Conservation (phyloP, 2,888 invertebrate species). For the Agrotis exclamationis region DNA sequence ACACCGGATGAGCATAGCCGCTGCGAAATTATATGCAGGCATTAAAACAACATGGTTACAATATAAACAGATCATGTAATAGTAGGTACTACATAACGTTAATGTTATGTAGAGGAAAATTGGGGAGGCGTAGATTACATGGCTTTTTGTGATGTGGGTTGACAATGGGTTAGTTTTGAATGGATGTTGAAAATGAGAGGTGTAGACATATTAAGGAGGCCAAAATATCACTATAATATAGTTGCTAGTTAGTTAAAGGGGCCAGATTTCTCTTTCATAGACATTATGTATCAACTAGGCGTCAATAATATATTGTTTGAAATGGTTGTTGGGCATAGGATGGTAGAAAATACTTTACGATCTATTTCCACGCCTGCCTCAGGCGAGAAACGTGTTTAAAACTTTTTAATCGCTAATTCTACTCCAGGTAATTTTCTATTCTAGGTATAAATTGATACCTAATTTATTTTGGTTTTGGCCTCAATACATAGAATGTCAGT, state of each 20-base stretch:
- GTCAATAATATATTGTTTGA: no score
- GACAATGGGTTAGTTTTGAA: conserved; percentile 1
- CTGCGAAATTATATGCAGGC: conserved; percentile 59
- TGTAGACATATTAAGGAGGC: neutral
- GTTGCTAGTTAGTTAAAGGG: no score
- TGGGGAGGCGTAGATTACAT: conserved; percentile 32
- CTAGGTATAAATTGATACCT: neutral
- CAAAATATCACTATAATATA: neutral
- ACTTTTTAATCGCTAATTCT: neutral
- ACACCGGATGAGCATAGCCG: conserved; percentile 61
- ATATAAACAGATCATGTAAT: conserved; percentile 37
- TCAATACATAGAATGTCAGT: conserved; percentile 14
- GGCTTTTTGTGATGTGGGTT: conserved; percentile 19
- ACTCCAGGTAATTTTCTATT: neutral
- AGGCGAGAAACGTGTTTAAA: no score
- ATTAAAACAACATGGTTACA: conserved; percentile 56
- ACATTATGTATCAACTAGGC: no score
- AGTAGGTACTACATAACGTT: conserved; percentile 27
- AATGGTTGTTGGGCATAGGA: no score
- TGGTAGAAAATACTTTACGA: no score
- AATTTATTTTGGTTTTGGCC: conserved; percentile 7
- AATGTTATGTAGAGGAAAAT: conserved; percentile 20
- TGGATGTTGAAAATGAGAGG: neutral
- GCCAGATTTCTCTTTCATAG: no score
- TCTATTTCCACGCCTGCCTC: no score